Evolutionary conservation across 1,140 invertebrate species (phyloP).

Genomic region (Micrasema longulum): DNA sequence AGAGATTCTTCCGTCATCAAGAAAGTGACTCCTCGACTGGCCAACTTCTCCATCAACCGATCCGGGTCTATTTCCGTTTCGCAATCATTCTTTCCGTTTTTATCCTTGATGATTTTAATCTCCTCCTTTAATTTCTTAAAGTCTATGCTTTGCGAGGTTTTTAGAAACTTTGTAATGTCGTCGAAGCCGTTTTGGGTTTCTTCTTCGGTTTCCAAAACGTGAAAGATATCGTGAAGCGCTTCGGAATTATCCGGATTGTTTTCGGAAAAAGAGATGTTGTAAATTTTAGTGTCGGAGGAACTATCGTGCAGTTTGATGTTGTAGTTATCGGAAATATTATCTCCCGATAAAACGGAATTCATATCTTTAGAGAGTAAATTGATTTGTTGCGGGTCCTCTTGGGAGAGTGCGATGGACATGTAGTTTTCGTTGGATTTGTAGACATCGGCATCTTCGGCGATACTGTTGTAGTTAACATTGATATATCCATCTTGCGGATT

Average conservation of each 20-base stretch:
- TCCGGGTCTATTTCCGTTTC: conserved; percentile 32
- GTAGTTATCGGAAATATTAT: conserved; percentile 8
- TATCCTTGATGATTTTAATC: conserved; percentile 36
- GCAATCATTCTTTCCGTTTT: conserved; percentile 30
- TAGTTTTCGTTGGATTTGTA: conserved; percentile 33
- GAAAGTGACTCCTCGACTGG: conserved; percentile 31
- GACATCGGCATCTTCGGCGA: conserved; percentile 19
- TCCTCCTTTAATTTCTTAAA: conserved; percentile 46
- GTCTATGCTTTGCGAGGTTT: conserved; percentile 41
- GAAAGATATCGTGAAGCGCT: conserved; percentile 36
- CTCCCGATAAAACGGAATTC: conserved; percentile 17
- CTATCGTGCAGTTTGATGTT: conserved; percentile 15
- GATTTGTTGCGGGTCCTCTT: conserved; percentile 22
- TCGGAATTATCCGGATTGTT: conserved; percentile 16
- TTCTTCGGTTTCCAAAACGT: conserved; percentile 37
- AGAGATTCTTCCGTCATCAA: conserved; percentile 17
- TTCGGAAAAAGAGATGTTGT: conserved; percentile 27
- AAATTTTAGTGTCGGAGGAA: conserved; percentile 31
- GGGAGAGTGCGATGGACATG: conserved; percentile 16
- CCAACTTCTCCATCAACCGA: conserved; percentile 32
- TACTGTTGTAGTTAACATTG: conserved; percentile 26
- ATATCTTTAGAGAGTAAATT: conserved; percentile 32
- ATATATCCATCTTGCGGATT: conserved; percentile 35
- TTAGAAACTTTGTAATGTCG: conserved; percentile 43
- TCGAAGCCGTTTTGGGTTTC: conserved; percentile 35